These are phyloP conservation scores for Phycodurus eques DNA, from an alignment of 2,113 vertebrate genomes.

Conservation along the genomic window DNA sequence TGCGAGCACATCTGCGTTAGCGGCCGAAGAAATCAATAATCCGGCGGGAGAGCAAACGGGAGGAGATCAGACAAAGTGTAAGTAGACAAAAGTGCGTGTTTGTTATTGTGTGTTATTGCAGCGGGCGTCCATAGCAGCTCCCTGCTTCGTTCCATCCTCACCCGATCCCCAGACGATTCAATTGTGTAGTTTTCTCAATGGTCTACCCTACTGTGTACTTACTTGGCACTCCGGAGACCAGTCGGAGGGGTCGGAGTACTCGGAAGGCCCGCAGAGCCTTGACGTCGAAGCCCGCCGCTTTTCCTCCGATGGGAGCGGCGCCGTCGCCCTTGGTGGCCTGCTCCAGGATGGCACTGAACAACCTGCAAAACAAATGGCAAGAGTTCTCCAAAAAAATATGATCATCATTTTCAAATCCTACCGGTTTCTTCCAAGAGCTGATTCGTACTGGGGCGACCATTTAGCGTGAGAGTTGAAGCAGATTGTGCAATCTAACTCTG, in stretches of 20 bases:
- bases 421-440: neutral
- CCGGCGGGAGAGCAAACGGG: neutral
- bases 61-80: neutral
- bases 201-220: constrained; percentile 66
- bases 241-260: constrained; percentile 89
- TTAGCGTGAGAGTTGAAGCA: neutral
- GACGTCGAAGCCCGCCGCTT: constrained; percentile 95
- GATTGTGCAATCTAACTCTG: neutral
- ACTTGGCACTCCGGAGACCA: constrained; percentile 98
- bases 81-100: constrained; percentile 1
- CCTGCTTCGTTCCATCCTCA: constrained; percentile 39
- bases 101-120: neutral
- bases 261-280: constrained; percentile 96
- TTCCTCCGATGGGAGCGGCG: constrained; percentile 90
- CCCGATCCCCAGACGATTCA: constrained; percentile 42
- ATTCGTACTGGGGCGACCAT: neutral
- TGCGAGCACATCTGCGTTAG: neutral
- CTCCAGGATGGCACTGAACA: constrained; percentile 99
- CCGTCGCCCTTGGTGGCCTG: constrained; percentile 97
- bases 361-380: constrained; percentile 70
- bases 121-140: constrained; percentile 24
- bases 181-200: neutral
- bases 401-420: neutral
- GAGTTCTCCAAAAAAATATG: neutral
- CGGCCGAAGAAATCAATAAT: neutral